phyloP scores from a whole-genome alignment of 2,113 vertebrate genomes.

The Fregata magnificens region DNA sequence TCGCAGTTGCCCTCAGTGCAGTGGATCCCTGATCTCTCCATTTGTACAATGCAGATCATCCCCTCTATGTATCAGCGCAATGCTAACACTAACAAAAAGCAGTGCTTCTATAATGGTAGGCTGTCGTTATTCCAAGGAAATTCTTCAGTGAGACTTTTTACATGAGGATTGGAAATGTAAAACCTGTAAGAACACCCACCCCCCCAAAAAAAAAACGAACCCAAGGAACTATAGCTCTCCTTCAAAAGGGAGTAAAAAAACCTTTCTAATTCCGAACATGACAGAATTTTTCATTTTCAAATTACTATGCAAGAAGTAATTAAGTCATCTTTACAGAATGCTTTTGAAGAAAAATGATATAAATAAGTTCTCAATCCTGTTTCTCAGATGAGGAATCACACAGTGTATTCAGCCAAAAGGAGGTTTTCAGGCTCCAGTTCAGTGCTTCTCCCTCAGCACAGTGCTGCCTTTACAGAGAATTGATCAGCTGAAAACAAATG shows the following conservation, averaged over 20 bases:
- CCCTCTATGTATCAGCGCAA: neutral
- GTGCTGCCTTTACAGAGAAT: neutral
- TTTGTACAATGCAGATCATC: neutral
- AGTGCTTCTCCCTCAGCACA: neutral
- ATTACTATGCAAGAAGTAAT: neutral
- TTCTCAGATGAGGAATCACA: neutral
- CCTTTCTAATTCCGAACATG: neutral
- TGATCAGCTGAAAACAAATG: constrained; percentile 14
- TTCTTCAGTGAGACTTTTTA: neutral
- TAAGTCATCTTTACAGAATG: neutral
- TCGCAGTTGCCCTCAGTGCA: neutral
- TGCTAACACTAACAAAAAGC: neutral
- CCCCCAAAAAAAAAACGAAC: neutral
- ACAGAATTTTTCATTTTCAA: neutral
- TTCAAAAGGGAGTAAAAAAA: neutral
- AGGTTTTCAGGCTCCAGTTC: neutral
- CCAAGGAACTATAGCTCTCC: neutral
- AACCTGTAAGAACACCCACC: neutral
- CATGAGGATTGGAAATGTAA: neutral
- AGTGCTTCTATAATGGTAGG: neutral
- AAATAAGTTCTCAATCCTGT: neutral
- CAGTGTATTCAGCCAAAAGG: neutral
- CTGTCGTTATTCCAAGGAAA: neutral
- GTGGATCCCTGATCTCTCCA: neutral
- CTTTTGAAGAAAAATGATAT: neutral